phyloP scores from a whole-genome alignment of 2,797 vertebrate genomes.

The Helostoma temminkii region DNA sequence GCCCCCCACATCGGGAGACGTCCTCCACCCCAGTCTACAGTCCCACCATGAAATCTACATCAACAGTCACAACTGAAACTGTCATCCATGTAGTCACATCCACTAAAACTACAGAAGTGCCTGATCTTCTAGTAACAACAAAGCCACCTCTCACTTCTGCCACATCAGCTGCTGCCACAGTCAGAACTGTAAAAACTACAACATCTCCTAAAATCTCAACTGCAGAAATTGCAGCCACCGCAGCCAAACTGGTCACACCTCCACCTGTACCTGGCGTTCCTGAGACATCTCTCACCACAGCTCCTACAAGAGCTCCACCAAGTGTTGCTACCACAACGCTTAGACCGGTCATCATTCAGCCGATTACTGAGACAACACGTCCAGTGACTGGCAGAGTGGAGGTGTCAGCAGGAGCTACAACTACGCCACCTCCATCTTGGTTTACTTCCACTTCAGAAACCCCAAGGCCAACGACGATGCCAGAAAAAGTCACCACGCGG shows the following conservation, averaged over 20 bases:
- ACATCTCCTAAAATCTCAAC: constrained; percentile 40
- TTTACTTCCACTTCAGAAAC: constrained; percentile 53
- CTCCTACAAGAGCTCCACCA: constrained; percentile 37
- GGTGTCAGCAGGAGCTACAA: constrained; percentile 54
- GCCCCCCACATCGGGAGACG: constrained; percentile 46
- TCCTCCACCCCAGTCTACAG: constrained; percentile 62
- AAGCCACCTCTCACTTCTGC: constrained; percentile 38
- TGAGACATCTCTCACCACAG: constrained; percentile 51
- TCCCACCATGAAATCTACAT: constrained; percentile 62
- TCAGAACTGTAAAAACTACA: constrained; percentile 52
- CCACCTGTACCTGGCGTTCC: constrained; percentile 28
- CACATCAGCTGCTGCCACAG: constrained; percentile 32
- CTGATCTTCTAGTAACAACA: constrained; percentile 42
- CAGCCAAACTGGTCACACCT: constrained; percentile 48
- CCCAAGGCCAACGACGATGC: constrained; percentile 34
- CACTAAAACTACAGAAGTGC: constrained; percentile 48
- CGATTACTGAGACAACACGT: constrained; percentile 52
- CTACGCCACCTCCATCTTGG: constrained; percentile 25
- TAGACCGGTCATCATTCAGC: constrained; percentile 48
- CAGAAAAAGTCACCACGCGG: constrained; percentile 70
- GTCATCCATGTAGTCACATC: constrained; percentile 40
- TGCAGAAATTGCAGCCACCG: constrained; percentile 39
- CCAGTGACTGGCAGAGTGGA: constrained; percentile 62
- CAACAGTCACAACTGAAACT: constrained; percentile 49
- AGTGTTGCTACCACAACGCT: constrained; percentile 50